Base-by-base conservation (phyloP, 2,797 vertebrate genomes). In the Alca torda region DNA sequence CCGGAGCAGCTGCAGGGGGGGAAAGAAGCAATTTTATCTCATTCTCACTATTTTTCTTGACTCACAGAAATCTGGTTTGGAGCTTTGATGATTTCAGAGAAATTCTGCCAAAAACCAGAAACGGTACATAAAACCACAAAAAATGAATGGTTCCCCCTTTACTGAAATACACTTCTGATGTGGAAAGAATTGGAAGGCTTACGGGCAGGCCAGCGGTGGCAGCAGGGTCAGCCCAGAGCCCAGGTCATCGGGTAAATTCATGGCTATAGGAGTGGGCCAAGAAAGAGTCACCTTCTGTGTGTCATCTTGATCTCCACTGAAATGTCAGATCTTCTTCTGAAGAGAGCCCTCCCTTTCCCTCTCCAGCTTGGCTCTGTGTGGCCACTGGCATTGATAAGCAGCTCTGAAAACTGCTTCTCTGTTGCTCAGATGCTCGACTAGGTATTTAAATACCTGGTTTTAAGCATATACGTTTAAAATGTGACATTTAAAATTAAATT, bases 171-270 rank as follows among this genome's bases (percentile, higher is more conserved):
- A 0, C 3, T 63, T 8, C 28, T 63, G 53, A 51, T 53, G 35
- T 30, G 53, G 79, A 69, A 87, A 85, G 41, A 69, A 46, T 68
- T 74, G 83, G 53, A 92, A 67, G 28, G n/a, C 13, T 76, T 75
- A 15, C 7, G 26, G 25, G 39, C 11, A 59, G 26, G 7, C 20
- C 1, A 7, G 12, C 13, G 8, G 14, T 64, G 46, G 25, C 35
- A 64, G 30, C 0, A 0, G 30, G 24, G 19, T n/a, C 33, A 84
- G 19, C 26, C n/a, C 72, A 73, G 37, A 69, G 28, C 23, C 39
- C 19, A 21, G 20, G 17, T 67, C 68, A 70, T 26, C 0, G 0
- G 23, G 28, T 4, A 85, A 70, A 63, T 67, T 93, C 8, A 15
- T 63, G 17, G 28, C 53, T 87, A 63, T 15, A 48, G 6, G 16